Evolutionary conservation across 2,888 invertebrate genomes (phyloP), one percentile per base, ranked within the genome.

Genomic region (Dioctria rufipes): DNA sequence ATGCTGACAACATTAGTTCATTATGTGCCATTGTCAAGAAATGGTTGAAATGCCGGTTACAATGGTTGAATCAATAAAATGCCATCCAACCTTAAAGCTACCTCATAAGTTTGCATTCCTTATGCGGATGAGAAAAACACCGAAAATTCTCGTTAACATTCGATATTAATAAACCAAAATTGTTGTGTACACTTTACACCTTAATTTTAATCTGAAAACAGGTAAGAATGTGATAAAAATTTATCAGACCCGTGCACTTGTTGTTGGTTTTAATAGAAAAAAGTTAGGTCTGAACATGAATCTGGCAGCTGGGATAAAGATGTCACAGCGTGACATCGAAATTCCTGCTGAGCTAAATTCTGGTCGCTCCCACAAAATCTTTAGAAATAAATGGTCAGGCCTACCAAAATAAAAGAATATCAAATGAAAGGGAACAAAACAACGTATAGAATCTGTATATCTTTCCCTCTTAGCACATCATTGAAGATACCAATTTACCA

Each of bases 171-270:
- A 81, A 82, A 81, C 82, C 69, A 81, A 80, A 82, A 81, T 78
- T 82, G 80, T 80, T 81, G 81, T 82, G 81, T 82, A 82, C 81
- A 82, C 80, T 82, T 82, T 82, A 82, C 82, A 82, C 82, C 82
- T 82, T 81, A 82, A 82, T 82, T 82, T 82, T 78, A 82, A 81
- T 81, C 80, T 65, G 75, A 66, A 80, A 80, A 81, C 80, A 81
- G 77, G 80, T 75, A 80, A 63, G 66, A 73, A 58, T 40, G 25
- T n/a, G 43, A 63, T 63, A 40, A 63, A 78, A 9, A 49, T 49
- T 40, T 39, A 63, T n/a, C 49, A 13, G 4, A 8, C n/a, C n/a
- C 51, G 13, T 9, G 25, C 49, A 63, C 40, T 63, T 78, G 63
- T 49, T 51, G 65, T 51, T 66, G 78, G 39, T 49, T 66, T 78